phyloP scores from a whole-genome alignment of 2,797 vertebrate genomes.

The Sebastes taczanowskii region DNA sequence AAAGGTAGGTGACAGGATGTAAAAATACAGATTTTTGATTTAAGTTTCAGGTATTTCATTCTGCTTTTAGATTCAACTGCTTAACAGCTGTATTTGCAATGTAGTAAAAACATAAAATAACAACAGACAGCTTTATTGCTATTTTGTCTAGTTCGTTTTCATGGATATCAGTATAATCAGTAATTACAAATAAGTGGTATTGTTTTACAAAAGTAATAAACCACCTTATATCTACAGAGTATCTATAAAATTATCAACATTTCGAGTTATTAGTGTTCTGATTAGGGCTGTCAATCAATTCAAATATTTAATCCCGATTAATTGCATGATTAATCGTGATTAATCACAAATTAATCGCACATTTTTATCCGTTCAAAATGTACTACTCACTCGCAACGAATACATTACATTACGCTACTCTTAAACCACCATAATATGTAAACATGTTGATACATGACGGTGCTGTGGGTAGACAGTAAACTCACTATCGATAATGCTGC shows the following conservation, averaged over 20 bases:
- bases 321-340: too few relatives aligned
- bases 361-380: too few relatives aligned
- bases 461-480: too few relatives aligned
- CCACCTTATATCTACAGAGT: background rate
- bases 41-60: background rate
- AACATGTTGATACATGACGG: too few relatives aligned
- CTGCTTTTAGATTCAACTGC: background rate
- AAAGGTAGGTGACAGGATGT: background rate
- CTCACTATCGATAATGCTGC: too few relatives aligned
- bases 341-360: too few relatives aligned
- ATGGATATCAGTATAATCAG: background rate
- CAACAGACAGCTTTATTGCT: background rate
- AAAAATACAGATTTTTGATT: background rate
- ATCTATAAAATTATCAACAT: too few relatives aligned
- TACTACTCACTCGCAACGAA: too few relatives aligned
- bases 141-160: background rate
- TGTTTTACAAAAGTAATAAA: background rate
- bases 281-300: too few relatives aligned
- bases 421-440: too few relatives aligned
- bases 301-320: too few relatives aligned
- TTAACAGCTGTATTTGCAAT: background rate
- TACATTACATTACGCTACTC: fast-evolving
- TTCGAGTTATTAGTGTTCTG: too few relatives aligned
- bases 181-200: background rate
- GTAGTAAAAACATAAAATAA: background rate